phyloP scores from a whole-genome alignment of 1,140 invertebrate genomes.

The Caenorhabditis remanei region DNA sequence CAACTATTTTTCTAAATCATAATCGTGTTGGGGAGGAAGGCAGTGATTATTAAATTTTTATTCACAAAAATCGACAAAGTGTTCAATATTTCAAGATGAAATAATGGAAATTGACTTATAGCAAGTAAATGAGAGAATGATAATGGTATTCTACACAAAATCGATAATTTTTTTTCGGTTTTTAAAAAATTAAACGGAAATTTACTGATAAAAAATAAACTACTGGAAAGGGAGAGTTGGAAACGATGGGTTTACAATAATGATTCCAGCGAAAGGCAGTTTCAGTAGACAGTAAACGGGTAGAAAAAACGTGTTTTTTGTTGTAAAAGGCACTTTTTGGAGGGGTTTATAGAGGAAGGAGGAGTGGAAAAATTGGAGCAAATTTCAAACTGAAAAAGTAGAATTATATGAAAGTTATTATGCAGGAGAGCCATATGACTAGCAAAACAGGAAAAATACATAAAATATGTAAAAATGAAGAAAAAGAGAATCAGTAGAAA shows the following conservation, averaged over 20 bases:
- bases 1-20: no score
- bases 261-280: conserved; percentile 28
- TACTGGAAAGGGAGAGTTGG: conserved; percentile 31
- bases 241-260: not conserved
- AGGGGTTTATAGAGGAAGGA: conserved; percentile 5
- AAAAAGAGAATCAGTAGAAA: conserved; percentile 39
- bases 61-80: conserved; percentile 33
- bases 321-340: conserved; percentile 48
- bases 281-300: conserved; percentile 29
- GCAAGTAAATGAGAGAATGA: not conserved
- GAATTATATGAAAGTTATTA: conserved; percentile 3
- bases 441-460: conserved; percentile 38
- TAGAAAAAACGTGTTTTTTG: conserved; percentile 44
- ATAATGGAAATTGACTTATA: not conserved
- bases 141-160: conserved; percentile 4
- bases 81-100: conserved; percentile 44
- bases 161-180: conserved; percentile 32
- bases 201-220: conserved; percentile 15
- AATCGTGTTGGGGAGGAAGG: not conserved
- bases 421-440: conserved; percentile 42
- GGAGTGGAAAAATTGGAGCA: conserved; percentile 27
- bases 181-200: conserved; percentile 1
- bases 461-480: conserved; percentile 45
- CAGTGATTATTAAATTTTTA: conserved; percentile 27
- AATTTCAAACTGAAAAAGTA: conserved; percentile 38